These are phyloP conservation scores for Phortica variegata DNA, from an alignment of 1,140 invertebrate genomes.

Conservation along the genomic window DNA sequence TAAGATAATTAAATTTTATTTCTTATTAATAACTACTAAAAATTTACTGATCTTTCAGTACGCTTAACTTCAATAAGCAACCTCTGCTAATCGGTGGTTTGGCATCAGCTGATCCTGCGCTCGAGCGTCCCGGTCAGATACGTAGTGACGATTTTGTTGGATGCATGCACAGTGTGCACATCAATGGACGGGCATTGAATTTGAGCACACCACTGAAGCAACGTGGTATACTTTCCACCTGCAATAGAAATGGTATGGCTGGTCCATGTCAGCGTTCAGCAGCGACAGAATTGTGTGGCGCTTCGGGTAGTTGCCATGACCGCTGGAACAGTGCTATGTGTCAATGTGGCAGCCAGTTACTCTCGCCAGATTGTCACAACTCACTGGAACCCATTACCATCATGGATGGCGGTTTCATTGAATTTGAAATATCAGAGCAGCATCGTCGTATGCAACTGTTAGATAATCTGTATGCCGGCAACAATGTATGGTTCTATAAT, in stretches of 20 bases:
- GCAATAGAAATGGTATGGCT: constrained; percentile 64
- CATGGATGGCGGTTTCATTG: constrained; percentile 72
- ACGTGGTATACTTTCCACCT: constrained; percentile 72
- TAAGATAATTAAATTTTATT: constrained; percentile 57
- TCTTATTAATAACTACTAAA: too few species aligned
- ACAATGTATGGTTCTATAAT: constrained; percentile 64
- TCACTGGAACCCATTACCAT: constrained; percentile 80
- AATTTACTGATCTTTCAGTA: constrained; percentile 61
- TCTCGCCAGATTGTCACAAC: constrained; percentile 75
- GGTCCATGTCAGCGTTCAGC: constrained; percentile 62
- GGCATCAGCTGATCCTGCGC: constrained; percentile 75
- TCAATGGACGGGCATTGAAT: constrained; percentile 82
- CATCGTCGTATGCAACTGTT: constrained; percentile 82
- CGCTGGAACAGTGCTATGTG: constrained; percentile 76
- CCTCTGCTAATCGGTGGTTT: constrained; percentile 84
- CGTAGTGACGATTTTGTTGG: constrained; percentile 90
- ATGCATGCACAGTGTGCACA: constrained; percentile 84
- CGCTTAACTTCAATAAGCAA: constrained; percentile 89
- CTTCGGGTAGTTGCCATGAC: constrained; percentile 74
- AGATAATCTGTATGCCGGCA: constrained; percentile 73
- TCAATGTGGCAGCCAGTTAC: constrained; percentile 67
- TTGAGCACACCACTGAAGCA: constrained; percentile 74
- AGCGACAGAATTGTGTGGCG: constrained; percentile 63
- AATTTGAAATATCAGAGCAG: constrained; percentile 79
- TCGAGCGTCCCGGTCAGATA: constrained; percentile 84